These are phyloP conservation scores for Brachypteracias leptosomus DNA, from an alignment of 2,113 vertebrate genomes.

Conservation along the genomic window DNA sequence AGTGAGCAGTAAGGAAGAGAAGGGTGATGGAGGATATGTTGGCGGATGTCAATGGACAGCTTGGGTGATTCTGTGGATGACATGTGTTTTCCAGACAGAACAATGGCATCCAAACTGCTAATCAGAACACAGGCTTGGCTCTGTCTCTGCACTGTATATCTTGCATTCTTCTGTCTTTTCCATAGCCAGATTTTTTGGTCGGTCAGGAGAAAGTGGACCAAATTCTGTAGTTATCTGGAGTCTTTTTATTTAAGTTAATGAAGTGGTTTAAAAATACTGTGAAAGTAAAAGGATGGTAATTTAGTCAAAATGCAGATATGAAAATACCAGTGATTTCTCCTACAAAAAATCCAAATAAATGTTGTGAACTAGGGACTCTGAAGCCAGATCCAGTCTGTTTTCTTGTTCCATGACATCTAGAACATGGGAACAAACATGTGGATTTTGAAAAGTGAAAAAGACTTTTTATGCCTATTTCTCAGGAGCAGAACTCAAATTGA, in stretches of 20 bases:
- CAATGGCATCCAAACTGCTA: constrained; percentile 65
- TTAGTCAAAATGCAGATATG: neutral
- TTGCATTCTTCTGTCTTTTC: constrained; percentile 29
- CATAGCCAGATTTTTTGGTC: neutral
- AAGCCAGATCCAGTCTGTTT: neutral
- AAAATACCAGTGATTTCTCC: neutral
- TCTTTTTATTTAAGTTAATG: neutral
- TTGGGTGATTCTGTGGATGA: constrained; percentile 57
- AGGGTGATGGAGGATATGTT: constrained; percentile 23
- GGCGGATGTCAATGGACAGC: constrained; percentile 63
- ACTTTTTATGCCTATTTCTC: neutral
- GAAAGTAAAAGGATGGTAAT: neutral
- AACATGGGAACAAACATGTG: neutral
- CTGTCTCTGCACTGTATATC: neutral
- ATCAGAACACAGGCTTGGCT: constrained; percentile 54
- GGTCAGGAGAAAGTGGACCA: neutral
- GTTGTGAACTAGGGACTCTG: neutral
- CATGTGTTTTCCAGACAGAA: constrained; percentile 69
- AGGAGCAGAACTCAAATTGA: neutral
- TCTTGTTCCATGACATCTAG: neutral
- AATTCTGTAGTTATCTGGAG: neutral
- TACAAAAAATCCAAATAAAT: neutral
- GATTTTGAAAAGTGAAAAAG: neutral
- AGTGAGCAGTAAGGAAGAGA: neutral
- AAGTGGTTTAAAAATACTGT: neutral